Evolutionary conservation across 2,888 invertebrate genomes (phyloP).

Genomic region (Ormyrus thymus): DNA sequence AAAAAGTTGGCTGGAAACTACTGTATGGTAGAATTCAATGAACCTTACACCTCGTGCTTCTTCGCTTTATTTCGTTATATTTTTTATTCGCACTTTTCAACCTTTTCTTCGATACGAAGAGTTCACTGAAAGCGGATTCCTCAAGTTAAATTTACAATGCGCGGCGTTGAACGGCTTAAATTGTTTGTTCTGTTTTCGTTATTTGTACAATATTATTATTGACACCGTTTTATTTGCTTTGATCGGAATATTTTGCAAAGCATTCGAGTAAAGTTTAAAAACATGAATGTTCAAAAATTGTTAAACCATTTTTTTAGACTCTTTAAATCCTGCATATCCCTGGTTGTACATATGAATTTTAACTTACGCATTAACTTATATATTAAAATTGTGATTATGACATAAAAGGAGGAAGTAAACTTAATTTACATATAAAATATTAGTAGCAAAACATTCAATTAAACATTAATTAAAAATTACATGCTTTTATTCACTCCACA

Average conservation of each 20-base stretch:
- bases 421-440: too few species aligned
- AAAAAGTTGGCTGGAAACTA: not conserved
- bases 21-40: not conserved
- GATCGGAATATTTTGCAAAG: not conserved
- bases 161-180: conserved; percentile 11
- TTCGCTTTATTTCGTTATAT: not conserved
- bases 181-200: not conserved
- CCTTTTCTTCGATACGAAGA: conserved; percentile 53
- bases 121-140: conserved; percentile 23
- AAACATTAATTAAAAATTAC: too few species aligned
- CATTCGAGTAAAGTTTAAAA: too few species aligned
- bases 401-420: not conserved
- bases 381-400: not conserved
- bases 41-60: conserved; percentile 1
- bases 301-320: too few species aligned
- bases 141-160: conserved; percentile 38
- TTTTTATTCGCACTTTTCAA: conserved; percentile 12
- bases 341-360: conserved; percentile 23
- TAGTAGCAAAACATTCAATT: too few species aligned
- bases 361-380: conserved; percentile 10
- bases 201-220: conserved; percentile 41
- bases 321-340: too few species aligned
- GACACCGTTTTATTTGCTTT: conserved; percentile 23
- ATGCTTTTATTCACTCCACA: too few species aligned
- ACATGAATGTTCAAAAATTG: too few species aligned